Conservation (phyloP, 64 coral and sea anemone species). For the Catalaphyllia jardinei region DNA sequence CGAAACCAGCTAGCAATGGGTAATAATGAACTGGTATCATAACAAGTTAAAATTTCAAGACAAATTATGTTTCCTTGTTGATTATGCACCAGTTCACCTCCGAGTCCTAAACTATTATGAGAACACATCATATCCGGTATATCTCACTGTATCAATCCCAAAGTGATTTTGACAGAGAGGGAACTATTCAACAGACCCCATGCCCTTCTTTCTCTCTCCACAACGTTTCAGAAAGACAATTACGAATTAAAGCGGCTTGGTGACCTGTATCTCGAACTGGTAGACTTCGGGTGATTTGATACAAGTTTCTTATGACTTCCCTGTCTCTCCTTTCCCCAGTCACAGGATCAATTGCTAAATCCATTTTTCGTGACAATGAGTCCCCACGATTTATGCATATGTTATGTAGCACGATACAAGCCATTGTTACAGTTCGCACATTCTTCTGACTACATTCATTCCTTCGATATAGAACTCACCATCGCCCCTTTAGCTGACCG, state of each 20-base stretch:
- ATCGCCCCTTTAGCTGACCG: too few relatives aligned
- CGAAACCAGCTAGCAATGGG: too few relatives aligned
- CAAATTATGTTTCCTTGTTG: too few relatives aligned
- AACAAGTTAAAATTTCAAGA: too few relatives aligned
- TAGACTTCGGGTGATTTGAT: slow-evolving; percentile 24
- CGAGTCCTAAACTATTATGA: background rate
- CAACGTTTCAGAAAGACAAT: slow-evolving; percentile 41
- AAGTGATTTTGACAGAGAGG: slow-evolving; percentile 28
- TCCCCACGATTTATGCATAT: too few relatives aligned
- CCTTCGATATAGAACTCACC: too few relatives aligned
- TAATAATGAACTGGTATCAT: too few relatives aligned
- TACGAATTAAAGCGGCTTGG: slow-evolving; percentile 46
- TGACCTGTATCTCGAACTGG: slow-evolving; percentile 38
- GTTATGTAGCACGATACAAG: too few relatives aligned
- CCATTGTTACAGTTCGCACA: too few relatives aligned
- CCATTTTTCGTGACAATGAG: background rate
- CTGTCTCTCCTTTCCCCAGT: slow-evolving; percentile 37
- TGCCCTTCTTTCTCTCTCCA: slow-evolving; percentile 54
- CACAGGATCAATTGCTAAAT: slow-evolving; percentile 11
- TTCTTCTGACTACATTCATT: too few relatives aligned
- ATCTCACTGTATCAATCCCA: slow-evolving; percentile 2
- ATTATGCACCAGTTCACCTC: slow-evolving; percentile 5
- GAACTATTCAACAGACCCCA: slow-evolving; percentile 30
- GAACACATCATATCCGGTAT: background rate
- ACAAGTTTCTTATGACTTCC: slow-evolving; percentile 38